Conservation (phyloP, 1,140 invertebrate species). For the Heliconius melpomene region DNA sequence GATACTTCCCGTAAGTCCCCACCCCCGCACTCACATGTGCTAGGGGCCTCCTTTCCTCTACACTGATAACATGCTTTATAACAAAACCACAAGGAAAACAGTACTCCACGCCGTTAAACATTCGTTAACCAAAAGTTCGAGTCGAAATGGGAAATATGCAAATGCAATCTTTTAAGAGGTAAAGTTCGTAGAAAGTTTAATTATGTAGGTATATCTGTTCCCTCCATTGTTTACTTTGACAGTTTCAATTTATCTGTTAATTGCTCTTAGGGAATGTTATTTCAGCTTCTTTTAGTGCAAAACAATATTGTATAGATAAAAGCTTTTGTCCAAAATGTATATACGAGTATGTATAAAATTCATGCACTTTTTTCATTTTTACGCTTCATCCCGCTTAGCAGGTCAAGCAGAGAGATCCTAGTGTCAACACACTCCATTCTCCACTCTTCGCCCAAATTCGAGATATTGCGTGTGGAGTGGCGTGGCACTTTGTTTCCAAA, state of each 20-base stretch:
- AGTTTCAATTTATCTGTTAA: slow-evolving; percentile 29
- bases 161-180: slow-evolving; percentile 48
- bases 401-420: too few relatives aligned
- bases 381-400: too few relatives aligned
- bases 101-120: not conserved
- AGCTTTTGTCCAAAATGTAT: not conserved
- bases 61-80: too few relatives aligned
- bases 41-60: too few relatives aligned
- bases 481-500: too few relatives aligned
- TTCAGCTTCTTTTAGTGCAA: not conserved
- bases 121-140: slow-evolving; percentile 25
- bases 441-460: too few relatives aligned
- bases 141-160: slow-evolving; percentile 40
- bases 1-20: too few relatives aligned
- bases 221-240: slow-evolving; percentile 20
- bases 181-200: slow-evolving; percentile 23
- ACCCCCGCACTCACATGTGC: too few relatives aligned
- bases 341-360: not conserved
- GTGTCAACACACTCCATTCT: too few relatives aligned
- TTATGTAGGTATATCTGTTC: slow-evolving; percentile 30
- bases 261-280: slow-evolving; percentile 18
- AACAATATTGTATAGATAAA: not conserved
- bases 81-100: not conserved
- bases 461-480: too few relatives aligned
- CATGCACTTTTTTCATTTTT: too few relatives aligned